Base-by-base conservation (phyloP, 2,888 invertebrate species). In the Papilio protenor region DNA sequence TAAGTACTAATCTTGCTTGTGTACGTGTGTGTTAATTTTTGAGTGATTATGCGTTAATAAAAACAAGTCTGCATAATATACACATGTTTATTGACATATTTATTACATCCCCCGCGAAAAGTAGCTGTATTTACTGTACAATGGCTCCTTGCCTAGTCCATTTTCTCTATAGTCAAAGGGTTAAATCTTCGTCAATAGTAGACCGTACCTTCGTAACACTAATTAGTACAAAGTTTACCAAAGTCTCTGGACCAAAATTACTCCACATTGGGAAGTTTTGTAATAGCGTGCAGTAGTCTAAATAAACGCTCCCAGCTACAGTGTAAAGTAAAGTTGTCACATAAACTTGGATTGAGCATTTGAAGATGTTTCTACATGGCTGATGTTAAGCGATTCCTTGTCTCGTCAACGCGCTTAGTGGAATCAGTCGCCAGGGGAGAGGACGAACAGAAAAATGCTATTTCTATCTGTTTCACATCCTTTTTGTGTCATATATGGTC, bases 161-260 rank as follows among this genome's bases (percentile, higher is more conserved):
- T 21, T 16, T 12, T 59, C 57, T 21, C 0, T 23, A 59, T 21
- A 59, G 12, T 59, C 40, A 18, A 61, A 33, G 16, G 16, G 33
- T 6, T 64, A 64, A 64, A 64, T 64, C 61, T 64, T 64, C n/a
- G 57, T 59, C 40, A 66, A 40, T n/a, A 18, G 40, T 40, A n/a
- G 27, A 45, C 23, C 47, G 14, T 70, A 45, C 69, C 69, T 70
- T 70, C 70, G 14, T 16, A 70, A 70, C 70, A 47, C 70, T 70
- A 70, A 70, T 70, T 70, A 70, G 23, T 21, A 47, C 21, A 49
- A 45, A 70, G 70, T 70, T 70, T 70, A 23, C 47, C 47, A 40
- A 66, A 23, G 21, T n/a, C 16, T 45, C 21, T 40, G 40, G 61
- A 69, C 45, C 66, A 8, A 47, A 69, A 45, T 69, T 47, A 70